phyloP scores from a whole-genome alignment of 2,888 invertebrate genomes.

The Aspidiotus rigidus region DNA sequence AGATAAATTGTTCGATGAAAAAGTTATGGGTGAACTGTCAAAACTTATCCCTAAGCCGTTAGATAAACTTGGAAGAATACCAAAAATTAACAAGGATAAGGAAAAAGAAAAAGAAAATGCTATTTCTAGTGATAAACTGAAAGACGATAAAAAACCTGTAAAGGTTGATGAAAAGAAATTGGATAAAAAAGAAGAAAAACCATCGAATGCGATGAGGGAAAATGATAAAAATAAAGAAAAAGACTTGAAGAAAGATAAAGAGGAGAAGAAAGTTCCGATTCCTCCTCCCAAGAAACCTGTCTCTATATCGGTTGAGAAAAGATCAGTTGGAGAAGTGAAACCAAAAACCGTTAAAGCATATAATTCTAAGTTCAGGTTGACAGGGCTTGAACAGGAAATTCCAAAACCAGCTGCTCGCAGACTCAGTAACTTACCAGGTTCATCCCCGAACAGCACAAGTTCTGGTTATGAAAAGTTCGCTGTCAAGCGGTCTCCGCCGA shows the following conservation, averaged over 20 bases:
- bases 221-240: conserved; percentile 39
- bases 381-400: conserved; percentile 80
- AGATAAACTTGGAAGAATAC: conserved; percentile 27
- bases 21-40: conserved; percentile 30
- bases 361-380: conserved; percentile 83
- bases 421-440: not conserved
- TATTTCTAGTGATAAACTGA: conserved; percentile 40
- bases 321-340: conserved; percentile 55
- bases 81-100: conserved; percentile 19
- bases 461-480: conserved; percentile 28
- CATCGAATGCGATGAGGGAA: conserved; percentile 10
- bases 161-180: conserved; percentile 38
- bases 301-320: conserved; percentile 54
- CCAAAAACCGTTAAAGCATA: conserved; percentile 87
- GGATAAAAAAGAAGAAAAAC: conserved; percentile 1
- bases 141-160: conserved; percentile 49
- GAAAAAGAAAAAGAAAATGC: conserved; percentile 38
- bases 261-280: conserved; percentile 36
- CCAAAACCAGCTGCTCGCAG: conserved; percentile 52
- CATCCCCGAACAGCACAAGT: not conserved
- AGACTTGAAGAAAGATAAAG: conserved; percentile 34
- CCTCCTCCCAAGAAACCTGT: conserved; percentile 38
- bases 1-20: conserved; percentile 29
- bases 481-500: conserved; percentile 34
- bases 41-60: conserved; percentile 26